phyloP scores from a whole-genome alignment of 2,797 vertebrate genomes.

The Morus bassanus region DNA sequence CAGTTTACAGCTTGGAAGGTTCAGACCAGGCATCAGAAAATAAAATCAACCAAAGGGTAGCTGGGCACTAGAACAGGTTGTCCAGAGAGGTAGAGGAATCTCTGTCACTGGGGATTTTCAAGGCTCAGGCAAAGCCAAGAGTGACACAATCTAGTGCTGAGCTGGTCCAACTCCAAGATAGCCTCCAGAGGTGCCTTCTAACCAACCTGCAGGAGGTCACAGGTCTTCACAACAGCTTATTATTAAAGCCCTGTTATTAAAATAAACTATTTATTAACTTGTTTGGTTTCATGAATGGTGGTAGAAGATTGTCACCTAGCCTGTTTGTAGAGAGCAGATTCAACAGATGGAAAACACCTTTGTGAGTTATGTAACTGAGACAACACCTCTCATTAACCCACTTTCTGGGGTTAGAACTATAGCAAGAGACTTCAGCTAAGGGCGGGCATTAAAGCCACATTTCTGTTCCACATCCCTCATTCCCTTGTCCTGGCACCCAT shows the following conservation, averaged over 20 bases:
- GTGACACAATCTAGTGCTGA: neutral
- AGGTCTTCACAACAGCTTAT: neutral
- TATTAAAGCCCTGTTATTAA: conserved; percentile 33
- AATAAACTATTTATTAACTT: conserved; percentile 1
- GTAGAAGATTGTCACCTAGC: conserved; percentile 48
- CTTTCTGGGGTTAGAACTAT: neutral
- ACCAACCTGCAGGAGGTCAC: neutral
- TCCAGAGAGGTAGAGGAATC: neutral
- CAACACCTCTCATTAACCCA: neutral
- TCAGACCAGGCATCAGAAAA: neutral
- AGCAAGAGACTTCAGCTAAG: neutral
- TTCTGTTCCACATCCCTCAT: neutral
- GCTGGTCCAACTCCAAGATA: neutral
- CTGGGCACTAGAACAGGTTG: neutral
- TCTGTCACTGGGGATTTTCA: neutral
- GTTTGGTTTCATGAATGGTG: neutral
- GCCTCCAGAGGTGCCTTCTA: neutral
- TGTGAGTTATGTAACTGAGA: neutral
- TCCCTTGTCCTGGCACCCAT: neutral
- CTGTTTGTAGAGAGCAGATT: conserved; percentile 11
- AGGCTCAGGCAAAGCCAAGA: neutral
- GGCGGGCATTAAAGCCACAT: neutral
- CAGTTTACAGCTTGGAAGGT: neutral
- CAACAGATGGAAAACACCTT: neutral
- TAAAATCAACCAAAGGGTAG: neutral